Evolutionary conservation across 2,797 vertebrate genomes (phyloP).

Genomic region (Brachyrhaphis roseni): DNA sequence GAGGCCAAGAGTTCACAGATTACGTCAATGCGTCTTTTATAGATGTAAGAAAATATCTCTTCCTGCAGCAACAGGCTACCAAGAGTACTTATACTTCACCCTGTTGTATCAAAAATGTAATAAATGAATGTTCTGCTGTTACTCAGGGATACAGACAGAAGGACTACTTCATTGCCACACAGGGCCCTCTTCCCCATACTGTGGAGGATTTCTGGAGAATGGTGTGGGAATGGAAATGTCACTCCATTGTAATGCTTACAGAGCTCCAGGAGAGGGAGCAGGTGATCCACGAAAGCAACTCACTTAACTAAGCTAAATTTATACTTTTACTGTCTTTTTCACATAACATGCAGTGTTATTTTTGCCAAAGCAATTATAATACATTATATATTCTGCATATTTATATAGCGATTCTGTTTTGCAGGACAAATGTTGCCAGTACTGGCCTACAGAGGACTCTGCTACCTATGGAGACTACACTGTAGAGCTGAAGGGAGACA

Average conservation of each 20-base stretch:
- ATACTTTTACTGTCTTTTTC: neutral
- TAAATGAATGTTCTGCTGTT: neutral
- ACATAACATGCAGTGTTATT: neutral
- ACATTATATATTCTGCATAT: neutral
- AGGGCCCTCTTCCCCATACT: constrained; percentile 91
- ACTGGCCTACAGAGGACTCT: constrained; percentile 93
- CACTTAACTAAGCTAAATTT: neutral
- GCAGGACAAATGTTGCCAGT: constrained; percentile 96
- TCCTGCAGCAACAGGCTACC: neutral
- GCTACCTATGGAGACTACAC: constrained; percentile 90
- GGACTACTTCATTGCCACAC: constrained; percentile 97
- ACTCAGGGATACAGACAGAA: constrained; percentile 95
- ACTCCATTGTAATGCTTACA: constrained; percentile 97
- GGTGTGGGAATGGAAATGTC: constrained; percentile 98
- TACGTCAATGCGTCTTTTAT: constrained; percentile 98
- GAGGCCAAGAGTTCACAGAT: constrained; percentile 95
- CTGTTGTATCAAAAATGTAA: neutral
- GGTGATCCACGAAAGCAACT: constrained; percentile 72
- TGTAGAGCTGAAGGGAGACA: constrained; percentile 90
- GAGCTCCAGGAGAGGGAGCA: constrained; percentile 97
- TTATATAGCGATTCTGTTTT: neutral
- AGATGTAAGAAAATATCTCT: constrained; percentile 82
- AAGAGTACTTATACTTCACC: too few species aligned
- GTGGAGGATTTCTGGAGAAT: constrained; percentile 99
- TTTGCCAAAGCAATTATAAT: neutral